Percentiles rank a stretch among this genome's conserved stretches.
These are phyloP conservation scores for Nymphalis polychloros DNA, from an alignment of 2,888 invertebrate genomes.

Conservation along the genomic window DNA sequence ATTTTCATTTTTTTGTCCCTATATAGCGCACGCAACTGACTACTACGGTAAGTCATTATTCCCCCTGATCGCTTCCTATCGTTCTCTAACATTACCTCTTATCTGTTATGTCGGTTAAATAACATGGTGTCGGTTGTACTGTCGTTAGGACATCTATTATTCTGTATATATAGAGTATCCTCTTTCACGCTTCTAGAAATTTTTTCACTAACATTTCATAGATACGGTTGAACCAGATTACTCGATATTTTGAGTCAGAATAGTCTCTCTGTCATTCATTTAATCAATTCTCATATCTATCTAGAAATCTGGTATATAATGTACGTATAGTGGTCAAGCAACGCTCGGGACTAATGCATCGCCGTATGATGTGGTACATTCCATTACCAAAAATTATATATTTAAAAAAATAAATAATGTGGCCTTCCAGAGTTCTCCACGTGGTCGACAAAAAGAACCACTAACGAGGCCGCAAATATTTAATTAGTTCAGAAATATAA, in stretches of 20 bases:
- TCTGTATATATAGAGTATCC: constrained; percentile 68
- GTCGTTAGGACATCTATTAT: constrained; percentile 50
- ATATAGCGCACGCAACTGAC: constrained; percentile 96
- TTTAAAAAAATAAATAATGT: constrained; percentile 47
- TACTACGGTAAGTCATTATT: constrained; percentile 99
- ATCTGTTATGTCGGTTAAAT: constrained; percentile 56
- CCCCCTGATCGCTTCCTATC: constrained; percentile 79
- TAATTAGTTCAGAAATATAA: constrained; percentile 47
- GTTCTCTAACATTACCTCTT: constrained; percentile 57
- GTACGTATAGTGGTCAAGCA: constrained; percentile 53
- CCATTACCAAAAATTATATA: constrained; percentile 43
- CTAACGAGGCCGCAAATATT: constrained; percentile 59
- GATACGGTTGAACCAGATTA: constrained; percentile 63
- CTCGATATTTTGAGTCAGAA: constrained; percentile 52
- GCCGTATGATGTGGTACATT: constrained; percentile 46
- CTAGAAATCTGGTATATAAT: constrained; percentile 64
- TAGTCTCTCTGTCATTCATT: no score
- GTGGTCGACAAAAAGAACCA: constrained; percentile 52
- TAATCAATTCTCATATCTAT: constrained; percentile 41
- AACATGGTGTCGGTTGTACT: constrained; percentile 74
- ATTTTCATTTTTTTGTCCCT: constrained; percentile 74
- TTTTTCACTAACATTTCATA: constrained; percentile 73
- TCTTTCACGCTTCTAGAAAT: constrained; percentile 76
- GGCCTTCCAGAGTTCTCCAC: constrained; percentile 83
- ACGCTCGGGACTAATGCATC: constrained; percentile 48